Percentiles rank a stretch among this genome's conserved stretches.
Evolutionary conservation across 2,797 vertebrate genomes (phyloP).

Genomic region (Cynopterus sphinx): DNA sequence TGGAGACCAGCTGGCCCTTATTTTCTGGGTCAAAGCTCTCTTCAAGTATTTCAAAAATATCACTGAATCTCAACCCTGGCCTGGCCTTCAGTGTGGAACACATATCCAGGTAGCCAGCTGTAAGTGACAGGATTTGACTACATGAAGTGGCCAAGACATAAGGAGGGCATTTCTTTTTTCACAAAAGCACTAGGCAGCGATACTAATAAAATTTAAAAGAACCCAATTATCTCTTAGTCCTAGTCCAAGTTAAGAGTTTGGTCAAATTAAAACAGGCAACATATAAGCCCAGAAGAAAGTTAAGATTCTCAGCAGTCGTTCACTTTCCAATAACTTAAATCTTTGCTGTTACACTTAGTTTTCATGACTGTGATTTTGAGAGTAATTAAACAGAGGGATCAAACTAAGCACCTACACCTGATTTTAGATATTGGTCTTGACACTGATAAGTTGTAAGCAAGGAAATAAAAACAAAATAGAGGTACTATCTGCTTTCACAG

Average conservation of each 20-base stretch:
- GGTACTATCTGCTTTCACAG: not conserved
- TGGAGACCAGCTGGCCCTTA: not conserved
- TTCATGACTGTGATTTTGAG: not conserved
- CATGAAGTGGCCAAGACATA: not conserved
- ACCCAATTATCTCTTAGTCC: not conserved
- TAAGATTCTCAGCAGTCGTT: not conserved
- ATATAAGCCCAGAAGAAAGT: not conserved
- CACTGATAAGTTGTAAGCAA: not conserved
- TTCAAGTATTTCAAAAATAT: not conserved
- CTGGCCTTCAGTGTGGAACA: not conserved
- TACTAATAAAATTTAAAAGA: not conserved
- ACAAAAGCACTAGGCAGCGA: not conserved
- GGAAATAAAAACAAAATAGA: not conserved
- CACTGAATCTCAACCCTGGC: not conserved
- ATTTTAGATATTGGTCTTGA: not conserved
- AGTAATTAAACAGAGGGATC: not conserved
- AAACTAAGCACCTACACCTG: not conserved
- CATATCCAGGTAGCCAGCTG: not conserved
- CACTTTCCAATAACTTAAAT: not conserved
- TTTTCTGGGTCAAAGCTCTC: not conserved
- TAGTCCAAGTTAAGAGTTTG: not conserved
- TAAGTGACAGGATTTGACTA: not conserved
- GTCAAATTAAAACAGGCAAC: conserved; percentile 7
- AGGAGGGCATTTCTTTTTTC: not conserved
- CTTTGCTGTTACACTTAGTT: not conserved